Conservation (phyloP, 2,888 invertebrate genomes). For the Hyposoter didymator region DNA sequence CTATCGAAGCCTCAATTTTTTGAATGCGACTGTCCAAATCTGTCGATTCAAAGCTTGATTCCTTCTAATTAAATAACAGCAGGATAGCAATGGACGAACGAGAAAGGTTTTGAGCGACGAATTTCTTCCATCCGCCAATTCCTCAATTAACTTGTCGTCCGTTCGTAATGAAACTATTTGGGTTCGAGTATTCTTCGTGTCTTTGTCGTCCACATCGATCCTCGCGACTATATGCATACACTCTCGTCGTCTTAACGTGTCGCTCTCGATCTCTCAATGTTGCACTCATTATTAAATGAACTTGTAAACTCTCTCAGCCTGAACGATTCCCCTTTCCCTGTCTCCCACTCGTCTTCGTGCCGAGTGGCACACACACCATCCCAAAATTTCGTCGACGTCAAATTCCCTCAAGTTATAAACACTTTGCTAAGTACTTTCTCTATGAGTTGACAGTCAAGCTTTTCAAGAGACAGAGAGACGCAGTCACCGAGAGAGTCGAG, state of each 20-base stretch:
- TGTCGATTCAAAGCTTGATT: slow-evolving; percentile 7
- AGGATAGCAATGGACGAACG: background rate
- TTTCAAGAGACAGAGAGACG: background rate
- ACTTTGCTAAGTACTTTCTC: slow-evolving; percentile 42
- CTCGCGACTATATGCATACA: background rate
- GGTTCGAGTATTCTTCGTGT: slow-evolving; percentile 31
- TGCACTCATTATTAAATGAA: slow-evolving; percentile 57
- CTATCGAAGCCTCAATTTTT: no score
- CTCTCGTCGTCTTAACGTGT: slow-evolving; percentile 21
- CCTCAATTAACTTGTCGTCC: slow-evolving; percentile 49
- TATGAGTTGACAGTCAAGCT: slow-evolving; percentile 36
- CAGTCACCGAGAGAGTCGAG: background rate
- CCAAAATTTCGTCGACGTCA: slow-evolving; percentile 43
- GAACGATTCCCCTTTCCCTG: background rate
- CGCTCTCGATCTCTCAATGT: slow-evolving; percentile 44
- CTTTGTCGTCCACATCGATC: background rate
- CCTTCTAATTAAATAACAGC: slow-evolving; percentile 15
- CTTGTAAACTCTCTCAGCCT: slow-evolving; percentile 41
- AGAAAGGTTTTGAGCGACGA: slow-evolving; percentile 15
- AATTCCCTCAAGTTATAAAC: slow-evolving; percentile 55
- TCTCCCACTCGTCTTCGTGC: slow-evolving; percentile 1
- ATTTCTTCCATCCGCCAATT: slow-evolving; percentile 25
- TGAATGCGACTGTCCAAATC: background rate
- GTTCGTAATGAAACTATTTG: slow-evolving; percentile 32
- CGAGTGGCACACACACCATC: slow-evolving; percentile 11